Base-by-base conservation (phyloP, 1,140 invertebrate genomes). In the Wasmannia auropunctata region DNA sequence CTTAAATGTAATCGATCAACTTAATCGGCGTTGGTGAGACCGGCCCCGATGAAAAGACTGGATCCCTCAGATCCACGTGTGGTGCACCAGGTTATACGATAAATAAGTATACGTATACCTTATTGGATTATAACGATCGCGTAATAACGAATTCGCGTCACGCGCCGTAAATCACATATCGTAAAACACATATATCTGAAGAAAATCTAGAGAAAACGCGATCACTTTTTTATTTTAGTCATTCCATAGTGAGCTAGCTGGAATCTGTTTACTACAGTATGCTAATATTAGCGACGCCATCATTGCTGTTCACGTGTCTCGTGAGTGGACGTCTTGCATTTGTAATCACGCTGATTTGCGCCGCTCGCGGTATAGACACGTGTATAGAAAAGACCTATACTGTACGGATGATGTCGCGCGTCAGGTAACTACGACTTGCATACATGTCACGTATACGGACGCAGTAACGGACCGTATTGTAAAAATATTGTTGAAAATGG, bases 311-410 rank as follows among this genome's bases (percentile, higher is more conserved):
- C 62, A 75, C 69, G 60, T 49, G 58, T 62, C 34, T 25, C 40
- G 25, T 28, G 25, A 80, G 7, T 80, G 76, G 22, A 67, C 22
- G 22, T 80, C 74, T 62, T 51, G 43, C 31, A 69, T 54, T 80
- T 67, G 34, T 34, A 80, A 80, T 80, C 34, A 76, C 11, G 14
- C 6, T 80, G 43, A 40, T 43, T 43, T 58, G n/a, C 14, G 6
- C 54, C 37, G 49, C 14, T 80, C 49, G 3, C 31, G 10, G 16
- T n/a, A 19, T 51, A 16, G 51, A 14, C 14, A n/a, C 19, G 22
- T 7, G 49, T 14, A 25, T 58, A 70, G 67, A 72, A 43, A 72
- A 46, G 40, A 80, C 11, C 34, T n/a, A 8, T 43, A 67, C 28
- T n/a, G n/a, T n/a, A n/a, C n/a, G n/a, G 14, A 40, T 16, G 16